These are phyloP conservation scores for Syrmaticus mikado DNA, from an alignment of 2,113 vertebrate species.

Conservation along the genomic window DNA sequence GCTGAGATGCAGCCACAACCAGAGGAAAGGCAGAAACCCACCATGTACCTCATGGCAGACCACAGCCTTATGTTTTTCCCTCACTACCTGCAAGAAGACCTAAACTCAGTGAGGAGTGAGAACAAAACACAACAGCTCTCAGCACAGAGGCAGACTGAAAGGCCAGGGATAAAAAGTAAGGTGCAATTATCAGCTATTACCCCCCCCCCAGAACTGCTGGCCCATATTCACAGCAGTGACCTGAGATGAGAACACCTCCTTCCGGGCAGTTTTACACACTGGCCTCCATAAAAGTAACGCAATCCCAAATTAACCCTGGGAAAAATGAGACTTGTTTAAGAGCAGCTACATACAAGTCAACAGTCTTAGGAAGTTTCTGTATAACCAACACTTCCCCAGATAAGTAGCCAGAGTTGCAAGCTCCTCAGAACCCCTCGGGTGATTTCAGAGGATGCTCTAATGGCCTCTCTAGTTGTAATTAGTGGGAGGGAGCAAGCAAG, in stretches of 20 bases:
- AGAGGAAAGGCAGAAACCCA: neutral
- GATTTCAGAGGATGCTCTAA: neutral
- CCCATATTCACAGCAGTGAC: fast-evolving
- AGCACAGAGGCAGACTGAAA: neutral
- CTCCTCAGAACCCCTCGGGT: neutral
- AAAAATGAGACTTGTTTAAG: neutral
- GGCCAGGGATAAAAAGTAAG: neutral
- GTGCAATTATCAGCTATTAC: fast-evolving
- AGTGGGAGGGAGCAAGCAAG: neutral
- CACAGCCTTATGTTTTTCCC: neutral
- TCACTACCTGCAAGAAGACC: neutral
- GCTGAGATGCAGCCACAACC: neutral
- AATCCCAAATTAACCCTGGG: neutral
- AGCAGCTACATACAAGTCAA: neutral
- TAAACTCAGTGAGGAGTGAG: neutral
- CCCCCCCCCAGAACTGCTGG: fast-evolving
- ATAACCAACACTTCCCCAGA: neutral
- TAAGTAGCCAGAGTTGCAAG: neutral
- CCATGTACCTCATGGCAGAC: neutral
- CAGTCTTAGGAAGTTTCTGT: neutral
- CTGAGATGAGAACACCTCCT: neutral
- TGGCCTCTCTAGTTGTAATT: neutral
- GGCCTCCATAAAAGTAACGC: neutral
- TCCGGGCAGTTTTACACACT: neutral
- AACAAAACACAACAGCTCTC: neutral